phyloP scores from a whole-genome alignment of 2,113 vertebrate species.

The Microcebus murinus region DNA sequence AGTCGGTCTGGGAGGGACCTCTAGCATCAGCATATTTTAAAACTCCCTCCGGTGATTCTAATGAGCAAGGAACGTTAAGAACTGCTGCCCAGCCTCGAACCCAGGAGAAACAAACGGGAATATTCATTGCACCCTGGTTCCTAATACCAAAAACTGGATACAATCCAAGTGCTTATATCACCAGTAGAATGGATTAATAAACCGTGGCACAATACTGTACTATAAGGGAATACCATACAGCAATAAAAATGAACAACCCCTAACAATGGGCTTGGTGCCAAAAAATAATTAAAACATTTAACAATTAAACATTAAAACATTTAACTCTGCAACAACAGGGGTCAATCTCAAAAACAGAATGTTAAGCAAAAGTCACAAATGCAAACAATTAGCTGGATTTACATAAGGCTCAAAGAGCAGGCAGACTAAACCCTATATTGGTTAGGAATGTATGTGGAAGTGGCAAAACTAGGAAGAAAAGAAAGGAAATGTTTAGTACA shows the following conservation, averaged over 20 bases:
- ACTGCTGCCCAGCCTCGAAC: background rate
- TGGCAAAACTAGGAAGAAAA: background rate
- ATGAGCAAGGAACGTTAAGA: background rate
- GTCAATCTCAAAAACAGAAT: background rate
- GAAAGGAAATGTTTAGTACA: background rate
- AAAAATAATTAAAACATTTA: too few species aligned
- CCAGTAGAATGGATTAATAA: background rate
- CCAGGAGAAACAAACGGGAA: background rate
- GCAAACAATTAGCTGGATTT: background rate
- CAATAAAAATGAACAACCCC: background rate
- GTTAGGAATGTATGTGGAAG: background rate
- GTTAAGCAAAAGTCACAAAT: background rate
- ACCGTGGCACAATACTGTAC: accelerated
- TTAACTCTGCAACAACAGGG: background rate
- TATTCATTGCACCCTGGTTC: background rate
- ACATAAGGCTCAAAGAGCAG: background rate
- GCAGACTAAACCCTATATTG: background rate
- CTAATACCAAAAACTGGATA: background rate
- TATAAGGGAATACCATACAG: background rate
- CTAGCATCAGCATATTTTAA: background rate
- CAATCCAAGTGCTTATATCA: background rate
- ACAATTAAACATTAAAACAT: too few species aligned
- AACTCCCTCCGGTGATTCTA: slow-evolving; percentile 1
- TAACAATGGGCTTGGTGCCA: too few species aligned
- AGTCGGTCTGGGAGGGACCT: background rate